Evolutionary conservation across 2,888 invertebrate species (phyloP), one percentile per base, ranked within the genome.

Genomic region (Reticulitermes lucifugus): DNA sequence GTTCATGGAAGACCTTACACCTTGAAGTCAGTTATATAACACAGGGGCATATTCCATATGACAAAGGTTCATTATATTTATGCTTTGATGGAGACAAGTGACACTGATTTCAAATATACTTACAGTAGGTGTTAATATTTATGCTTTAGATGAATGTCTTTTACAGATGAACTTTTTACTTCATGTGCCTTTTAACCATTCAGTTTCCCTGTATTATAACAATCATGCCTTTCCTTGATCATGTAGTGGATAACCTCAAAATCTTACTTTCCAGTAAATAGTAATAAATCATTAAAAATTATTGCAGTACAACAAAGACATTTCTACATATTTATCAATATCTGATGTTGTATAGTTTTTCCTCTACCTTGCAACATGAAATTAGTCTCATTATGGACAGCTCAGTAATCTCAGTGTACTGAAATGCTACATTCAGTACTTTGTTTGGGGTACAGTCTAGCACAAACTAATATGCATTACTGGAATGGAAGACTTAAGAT

Each of bases 381-480:
- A 65, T 65, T 25, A 25, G n/a, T n/a, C 25, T 65, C n/a, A 65
- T 25, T 65, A n/a, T 65, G 65, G 65, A 65, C 9, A 12, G 65
- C 25, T 14, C 65, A 65, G 6, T 65, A 65, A 65, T 25, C n/a
- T 65, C 65, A 55, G 5, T 18, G 14, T 55, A 55, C 2, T n/a
- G 12, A 73, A 73, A 73, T 73, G 35, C 41, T 41, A 21, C 73
- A 73, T 2, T 73, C 73, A 41, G 18, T 21, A n/a, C 25, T n/a
- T 65, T 10, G 65, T 65, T n/a, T n/a, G n/a, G 7, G 9, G 9
- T 65, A 73, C 12, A 73, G 22, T 21, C 73, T 73, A 73, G 41
- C 73, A 73, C 73, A 73, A 73, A 73, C 41, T 73, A 73, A 73
- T 41, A 73, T 73, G 4, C 41, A 73, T 41, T 73, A 73, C 22